These are phyloP conservation scores for Tenebrio molitor DNA, from an alignment of 1,140 invertebrate species.

Conservation along the genomic window DNA sequence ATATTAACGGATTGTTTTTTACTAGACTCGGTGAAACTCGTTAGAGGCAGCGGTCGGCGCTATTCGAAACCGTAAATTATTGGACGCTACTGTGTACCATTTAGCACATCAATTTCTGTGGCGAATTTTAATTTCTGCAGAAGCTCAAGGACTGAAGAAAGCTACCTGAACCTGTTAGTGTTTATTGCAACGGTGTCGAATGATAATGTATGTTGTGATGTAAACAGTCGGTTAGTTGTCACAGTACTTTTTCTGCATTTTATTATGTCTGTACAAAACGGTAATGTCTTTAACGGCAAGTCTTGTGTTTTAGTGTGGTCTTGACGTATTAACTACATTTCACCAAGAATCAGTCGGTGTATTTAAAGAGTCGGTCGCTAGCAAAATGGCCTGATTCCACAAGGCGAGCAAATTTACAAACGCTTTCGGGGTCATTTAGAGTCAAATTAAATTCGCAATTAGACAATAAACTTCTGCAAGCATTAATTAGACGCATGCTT, in stretches of 20 bases:
- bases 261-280: slow-evolving; percentile 29
- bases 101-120: too few relatives aligned
- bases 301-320: slow-evolving; percentile 26
- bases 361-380: slow-evolving; percentile 12
- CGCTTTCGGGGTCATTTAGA: too few relatives aligned
- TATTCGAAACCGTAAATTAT: too few relatives aligned
- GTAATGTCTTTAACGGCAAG: slow-evolving; percentile 20
- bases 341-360: not conserved
- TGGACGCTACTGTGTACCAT: too few relatives aligned
- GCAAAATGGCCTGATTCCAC: slow-evolving; percentile 11
- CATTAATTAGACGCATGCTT: too few relatives aligned
- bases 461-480: too few relatives aligned
- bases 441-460: too few relatives aligned
- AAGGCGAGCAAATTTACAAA: not conserved
- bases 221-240: slow-evolving; percentile 3
- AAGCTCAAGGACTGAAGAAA: not conserved
- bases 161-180: not conserved
- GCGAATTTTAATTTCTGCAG: too few relatives aligned
- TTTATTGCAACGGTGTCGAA: not conserved
- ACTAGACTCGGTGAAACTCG: too few relatives aligned
- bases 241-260: slow-evolving; percentile 10
- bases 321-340: too few relatives aligned
- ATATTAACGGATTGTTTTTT: too few relatives aligned
- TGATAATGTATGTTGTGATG: not conserved
- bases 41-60: too few relatives aligned